Percentiles rank a stretch among this genome's conserved stretches.
Evolutionary conservation across 2,888 invertebrate species (phyloP).

Genomic region (Noctua janthe): DNA sequence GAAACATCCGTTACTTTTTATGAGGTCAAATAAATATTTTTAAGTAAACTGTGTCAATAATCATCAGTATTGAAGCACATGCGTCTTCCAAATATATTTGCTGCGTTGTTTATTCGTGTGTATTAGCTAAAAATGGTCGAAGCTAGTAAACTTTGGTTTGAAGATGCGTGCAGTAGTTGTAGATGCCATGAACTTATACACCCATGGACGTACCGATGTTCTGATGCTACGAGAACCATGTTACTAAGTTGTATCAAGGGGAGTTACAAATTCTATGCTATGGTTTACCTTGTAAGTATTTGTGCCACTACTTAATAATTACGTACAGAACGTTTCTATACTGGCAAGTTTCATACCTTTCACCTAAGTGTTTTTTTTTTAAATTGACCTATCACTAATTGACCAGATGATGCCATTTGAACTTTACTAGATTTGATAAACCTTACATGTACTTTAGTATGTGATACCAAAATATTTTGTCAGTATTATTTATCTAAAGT

Average conservation of each 20-base stretch:
- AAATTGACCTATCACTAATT: not conserved
- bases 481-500: not conserved
- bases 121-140: slow-evolving; percentile 83
- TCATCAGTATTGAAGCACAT: slow-evolving; percentile 2
- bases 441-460: not conserved
- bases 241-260: slow-evolving; percentile 84
- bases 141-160: slow-evolving; percentile 88
- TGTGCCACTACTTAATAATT: not conserved
- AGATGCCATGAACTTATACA: slow-evolving; percentile 86
- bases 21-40: slow-evolving; percentile 26
- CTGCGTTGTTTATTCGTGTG: slow-evolving; percentile 5
- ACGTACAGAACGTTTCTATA: not conserved
- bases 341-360: not conserved
- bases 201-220: slow-evolving; percentile 87
- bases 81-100: slow-evolving; percentile 31
- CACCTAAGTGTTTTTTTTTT: not conserved
- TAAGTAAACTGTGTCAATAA: slow-evolving; percentile 22
- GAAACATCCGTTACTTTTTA: slow-evolving; percentile 28
- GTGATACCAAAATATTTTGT: not conserved
- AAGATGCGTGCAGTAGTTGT: slow-evolving; percentile 80
- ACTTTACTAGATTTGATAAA: slow-evolving; percentile 17
- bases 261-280: slow-evolving; percentile 88
- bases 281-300: slow-evolving; percentile 88
- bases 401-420: slow-evolving; percentile 23
- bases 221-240: slow-evolving; percentile 85